These are phyloP conservation scores for Sacculina carcini DNA, from an alignment of 2,888 invertebrate genomes.

Conservation along the genomic window DNA sequence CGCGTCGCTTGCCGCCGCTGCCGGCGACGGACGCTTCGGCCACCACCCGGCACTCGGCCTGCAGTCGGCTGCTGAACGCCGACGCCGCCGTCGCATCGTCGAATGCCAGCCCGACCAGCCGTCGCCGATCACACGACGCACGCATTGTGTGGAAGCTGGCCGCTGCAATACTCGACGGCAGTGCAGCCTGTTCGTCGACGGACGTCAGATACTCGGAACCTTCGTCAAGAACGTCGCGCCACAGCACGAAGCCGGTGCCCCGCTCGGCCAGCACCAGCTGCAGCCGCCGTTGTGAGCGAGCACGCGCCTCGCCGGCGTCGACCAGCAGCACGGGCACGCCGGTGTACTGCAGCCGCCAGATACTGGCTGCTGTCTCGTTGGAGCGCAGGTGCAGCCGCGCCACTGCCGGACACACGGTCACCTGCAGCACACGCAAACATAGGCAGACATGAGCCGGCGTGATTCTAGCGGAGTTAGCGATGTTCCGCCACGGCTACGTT, in stretches of 20 bases:
- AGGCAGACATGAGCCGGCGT: too few relatives aligned
- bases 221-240: conserved; percentile 55
- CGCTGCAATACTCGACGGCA: conserved; percentile 37
- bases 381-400: too few relatives aligned
- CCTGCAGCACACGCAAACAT: too few relatives aligned
- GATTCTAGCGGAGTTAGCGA: too few relatives aligned
- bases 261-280: conserved; percentile 45
- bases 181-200: too few relatives aligned
- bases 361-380: too few relatives aligned
- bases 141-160: conserved; percentile 48
- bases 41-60: conserved; percentile 41
- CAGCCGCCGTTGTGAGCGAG: conserved; percentile 36
- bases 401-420: too few relatives aligned
- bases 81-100: conserved; percentile 43
- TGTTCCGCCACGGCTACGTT: too few relatives aligned
- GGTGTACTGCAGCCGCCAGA: conserved; percentile 46
- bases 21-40: conserved; percentile 46
- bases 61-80: conserved; percentile 39
- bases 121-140: conserved; percentile 44
- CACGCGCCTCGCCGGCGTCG: conserved; percentile 44
- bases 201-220: conserved; percentile 44
- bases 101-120: conserved; percentile 50
- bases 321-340: conserved; percentile 51
- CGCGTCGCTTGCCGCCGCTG: conserved; percentile 30
- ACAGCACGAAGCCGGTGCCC: conserved; percentile 52